Evolutionary conservation across 2,797 vertebrate species (phyloP), one percentile per base, ranked within the genome.

Genomic region (Neosilurus hyrtlii): DNA sequence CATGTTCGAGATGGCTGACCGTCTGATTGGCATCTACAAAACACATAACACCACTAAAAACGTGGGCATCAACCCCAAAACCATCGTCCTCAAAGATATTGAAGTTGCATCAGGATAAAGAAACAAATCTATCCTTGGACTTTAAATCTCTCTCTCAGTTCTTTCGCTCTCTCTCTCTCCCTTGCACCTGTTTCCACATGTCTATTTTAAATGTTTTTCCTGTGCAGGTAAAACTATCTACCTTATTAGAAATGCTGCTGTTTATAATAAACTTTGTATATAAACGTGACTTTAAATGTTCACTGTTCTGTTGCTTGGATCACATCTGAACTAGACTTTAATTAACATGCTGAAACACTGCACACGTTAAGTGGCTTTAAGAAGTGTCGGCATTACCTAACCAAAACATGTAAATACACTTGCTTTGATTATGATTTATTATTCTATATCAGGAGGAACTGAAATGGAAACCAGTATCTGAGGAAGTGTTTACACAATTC

Each of bases 1-100:
- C 94, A 99, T 99, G 98, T 99, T 99, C 80, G 98, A 99, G 91
- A 99, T 99, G 3, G 95, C 97, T 0, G 97, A 99, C 82, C 95
- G 98, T 35, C 94, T 99, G 65, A 96, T 99, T 37, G 98, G 98
- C 66, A 99, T 99, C 89, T 99, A 96, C 85, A 99, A 99, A 90
- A 99, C 97, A 0, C 93, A 96, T 87, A 98, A 99, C 87, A 97
- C 95, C 90, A 99, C 97, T 0, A 99, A 99, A 90, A 98, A 94
- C 0, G 96, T 98, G 87, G 96, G 93, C 8, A 96, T 95, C 85
- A 99, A 98, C 90, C 98, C 98, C 57, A 99, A 99, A 90, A 88
- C 94, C 54, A 96, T 99, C 9, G 91, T 95, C 74, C 90, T 93
- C 12, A 96, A 94, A 85, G 95, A 94, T 83, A 90, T 94, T 1